Evolutionary conservation across 1,140 invertebrate genomes (phyloP).

Genomic region (Trichonephila inaurata): DNA sequence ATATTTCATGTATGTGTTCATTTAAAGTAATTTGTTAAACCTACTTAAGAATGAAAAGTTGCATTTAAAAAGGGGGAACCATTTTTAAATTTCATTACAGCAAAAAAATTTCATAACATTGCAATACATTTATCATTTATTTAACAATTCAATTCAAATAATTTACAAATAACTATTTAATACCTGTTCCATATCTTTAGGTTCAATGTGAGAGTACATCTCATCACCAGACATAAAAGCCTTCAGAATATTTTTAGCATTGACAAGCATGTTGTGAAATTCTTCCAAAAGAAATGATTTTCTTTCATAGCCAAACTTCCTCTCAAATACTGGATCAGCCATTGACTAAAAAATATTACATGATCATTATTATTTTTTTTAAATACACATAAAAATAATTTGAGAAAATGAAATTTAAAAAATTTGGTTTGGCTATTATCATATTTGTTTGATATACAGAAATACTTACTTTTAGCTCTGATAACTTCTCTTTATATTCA

Average conservation of each 20-base stretch:
- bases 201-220: slow-evolving; percentile 91
- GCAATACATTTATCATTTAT: no score
- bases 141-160: not conserved
- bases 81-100: no score
- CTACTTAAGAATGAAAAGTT: no score
- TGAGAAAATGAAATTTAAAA: not conserved
- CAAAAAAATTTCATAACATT: no score
- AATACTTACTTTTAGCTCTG: slow-evolving; percentile 84
- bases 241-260: slow-evolving; percentile 88
- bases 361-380: not conserved
- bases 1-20: no score
- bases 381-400: not conserved
- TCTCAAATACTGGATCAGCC: slow-evolving; percentile 91
- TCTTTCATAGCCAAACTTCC: slow-evolving; percentile 89
- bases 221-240: slow-evolving; percentile 85
- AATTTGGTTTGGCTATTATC: not conserved
- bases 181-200: slow-evolving; percentile 88
- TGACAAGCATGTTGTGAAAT: slow-evolving; percentile 86
- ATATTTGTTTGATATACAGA: no score
- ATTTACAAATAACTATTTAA: not conserved
- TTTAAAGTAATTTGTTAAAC: no score
- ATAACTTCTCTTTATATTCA: slow-evolving; percentile 87
- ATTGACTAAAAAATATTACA: slow-evolving; percentile 78
- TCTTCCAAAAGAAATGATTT: slow-evolving; percentile 89
- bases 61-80: no score